Evolutionary conservation across 92 coral and sea anemone species (phyloP).

Genomic region (Epizoanthus stellaris): DNA sequence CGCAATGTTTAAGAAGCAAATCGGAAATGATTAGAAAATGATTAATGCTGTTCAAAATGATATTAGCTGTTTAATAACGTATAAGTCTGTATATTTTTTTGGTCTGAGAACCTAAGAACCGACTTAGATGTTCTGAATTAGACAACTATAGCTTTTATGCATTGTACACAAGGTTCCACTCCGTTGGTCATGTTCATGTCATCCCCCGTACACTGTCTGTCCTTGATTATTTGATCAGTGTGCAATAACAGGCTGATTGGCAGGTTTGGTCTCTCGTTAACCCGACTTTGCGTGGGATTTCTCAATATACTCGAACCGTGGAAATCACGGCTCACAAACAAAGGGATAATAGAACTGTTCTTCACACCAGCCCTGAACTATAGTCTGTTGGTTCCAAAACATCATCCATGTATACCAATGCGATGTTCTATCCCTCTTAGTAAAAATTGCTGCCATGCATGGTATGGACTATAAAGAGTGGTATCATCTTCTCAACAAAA

Average conservation of each 20-base stretch:
- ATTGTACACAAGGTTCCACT: background rate
- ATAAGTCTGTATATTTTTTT: background rate
- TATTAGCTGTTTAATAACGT: conserved; percentile 10
- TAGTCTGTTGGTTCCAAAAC: no score
- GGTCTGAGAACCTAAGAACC: background rate
- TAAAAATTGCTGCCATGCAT: no score
- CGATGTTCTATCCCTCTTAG: no score
- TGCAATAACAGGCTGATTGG: background rate
- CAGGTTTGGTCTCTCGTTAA: no score
- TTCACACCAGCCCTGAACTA: no score
- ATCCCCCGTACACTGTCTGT: background rate
- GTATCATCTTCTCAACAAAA: no score
- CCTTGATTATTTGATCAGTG: background rate
- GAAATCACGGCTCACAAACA: no score
- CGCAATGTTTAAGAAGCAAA: conserved; percentile 3
- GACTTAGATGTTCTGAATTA: no score
- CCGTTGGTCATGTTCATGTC: background rate
- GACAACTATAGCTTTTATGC: background rate
- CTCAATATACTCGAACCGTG: no score
- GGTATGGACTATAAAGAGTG: no score
- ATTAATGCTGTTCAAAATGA: conserved; percentile 10
- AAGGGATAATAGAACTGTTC: no score
- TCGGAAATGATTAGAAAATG: conserved; percentile 18
- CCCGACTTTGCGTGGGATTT: background rate
- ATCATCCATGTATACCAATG: no score